Evolutionary conservation across 1,140 invertebrate genomes (phyloP).

Genomic region (Panonychus citri): DNA sequence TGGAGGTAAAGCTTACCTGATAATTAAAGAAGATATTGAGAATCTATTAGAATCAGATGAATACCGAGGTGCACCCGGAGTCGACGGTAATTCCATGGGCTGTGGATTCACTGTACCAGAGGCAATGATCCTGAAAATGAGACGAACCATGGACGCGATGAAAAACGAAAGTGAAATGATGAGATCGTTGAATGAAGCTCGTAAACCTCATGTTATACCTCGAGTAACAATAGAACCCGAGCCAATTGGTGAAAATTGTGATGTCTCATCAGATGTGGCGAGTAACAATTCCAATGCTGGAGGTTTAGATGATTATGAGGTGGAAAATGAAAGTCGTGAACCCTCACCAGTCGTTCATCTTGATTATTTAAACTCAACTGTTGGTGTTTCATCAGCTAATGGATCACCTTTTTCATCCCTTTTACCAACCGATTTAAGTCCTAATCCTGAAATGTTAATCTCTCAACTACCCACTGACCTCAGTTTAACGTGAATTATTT

Average conservation of each 20-base stretch:
- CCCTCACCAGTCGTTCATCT: not conserved
- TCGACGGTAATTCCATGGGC: constrained; percentile 37
- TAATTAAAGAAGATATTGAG: constrained; percentile 53
- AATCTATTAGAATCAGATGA: constrained; percentile 44
- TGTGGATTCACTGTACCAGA: constrained; percentile 41
- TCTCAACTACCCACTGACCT: not conserved
- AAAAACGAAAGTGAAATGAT: not conserved
- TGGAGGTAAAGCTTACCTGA: constrained; percentile 50
- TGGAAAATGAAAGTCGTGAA: not conserved
- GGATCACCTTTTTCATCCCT: not conserved
- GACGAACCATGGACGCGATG: constrained; percentile 19
- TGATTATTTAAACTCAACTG: not conserved
- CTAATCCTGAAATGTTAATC: not conserved
- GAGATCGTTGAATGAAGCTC: not conserved
- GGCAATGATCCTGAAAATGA: constrained; percentile 44
- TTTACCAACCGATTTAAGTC: not conserved
- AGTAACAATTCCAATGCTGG: not conserved
- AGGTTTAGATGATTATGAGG: not conserved
- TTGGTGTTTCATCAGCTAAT: not conserved
- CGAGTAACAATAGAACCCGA: not conserved
- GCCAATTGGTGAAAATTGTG: not conserved
- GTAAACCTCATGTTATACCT: not conserved
- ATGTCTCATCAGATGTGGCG: not conserved
- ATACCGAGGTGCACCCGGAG: constrained; percentile 31
- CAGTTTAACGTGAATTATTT: too few species aligned